phyloP scores from a whole-genome alignment of 2,113 vertebrate genomes.

The Festucalex cinctus region DNA sequence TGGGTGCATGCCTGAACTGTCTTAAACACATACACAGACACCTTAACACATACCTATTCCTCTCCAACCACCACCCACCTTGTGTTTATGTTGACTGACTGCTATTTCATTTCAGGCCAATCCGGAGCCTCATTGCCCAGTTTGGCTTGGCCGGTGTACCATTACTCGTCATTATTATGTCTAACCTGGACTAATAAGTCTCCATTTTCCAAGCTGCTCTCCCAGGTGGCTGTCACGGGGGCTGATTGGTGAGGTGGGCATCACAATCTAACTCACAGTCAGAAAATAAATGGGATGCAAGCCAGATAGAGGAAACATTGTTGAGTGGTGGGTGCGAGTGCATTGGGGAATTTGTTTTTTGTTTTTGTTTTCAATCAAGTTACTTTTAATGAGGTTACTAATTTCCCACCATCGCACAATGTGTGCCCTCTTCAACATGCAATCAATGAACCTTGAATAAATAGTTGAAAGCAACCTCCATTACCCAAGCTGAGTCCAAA shows the following conservation, averaged over 20 bases:
- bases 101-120: conserved; percentile 67
- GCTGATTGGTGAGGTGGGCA: conserved; percentile 48
- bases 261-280: conserved; percentile 30
- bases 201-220: conserved; percentile 73
- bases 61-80: conserved; percentile 49
- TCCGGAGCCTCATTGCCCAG: conserved; percentile 30
- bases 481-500: conserved; percentile 37
- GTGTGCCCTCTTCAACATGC: neutral
- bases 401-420: conserved; percentile 16
- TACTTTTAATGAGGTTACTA: conserved; percentile 45
- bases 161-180: conserved; percentile 76
- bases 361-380: no score
- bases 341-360: no score
- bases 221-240: conserved; percentile 61
- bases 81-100: conserved; percentile 72
- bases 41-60: conserved; percentile 19
- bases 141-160: conserved; percentile 64
- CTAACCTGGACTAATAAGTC: conserved; percentile 73
- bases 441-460: no score
- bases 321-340: conserved; percentile 38
- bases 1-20: conserved; percentile 21
- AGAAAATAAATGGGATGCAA: conserved; percentile 23
- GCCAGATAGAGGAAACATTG: conserved; percentile 48
- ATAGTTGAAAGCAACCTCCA: no score
- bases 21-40: conserved; percentile 9